Base-by-base conservation (phyloP, 2,113 vertebrate species). In the Probosciger aterrimus region DNA sequence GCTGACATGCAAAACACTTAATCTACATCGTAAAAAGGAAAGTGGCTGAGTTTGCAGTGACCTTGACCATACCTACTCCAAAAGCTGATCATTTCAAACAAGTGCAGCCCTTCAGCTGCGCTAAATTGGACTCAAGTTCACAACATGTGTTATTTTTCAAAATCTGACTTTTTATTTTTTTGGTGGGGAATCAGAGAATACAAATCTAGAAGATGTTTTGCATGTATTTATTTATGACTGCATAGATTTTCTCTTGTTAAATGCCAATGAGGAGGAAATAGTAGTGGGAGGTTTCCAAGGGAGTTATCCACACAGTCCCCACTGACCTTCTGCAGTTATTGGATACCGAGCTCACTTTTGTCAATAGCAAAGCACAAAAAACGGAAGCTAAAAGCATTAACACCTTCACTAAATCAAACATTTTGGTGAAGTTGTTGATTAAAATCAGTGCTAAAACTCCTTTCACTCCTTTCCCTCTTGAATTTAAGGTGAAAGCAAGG, bases 1-100 rank as follows among this genome's bases (percentile, higher is more conserved):
- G 64, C 90, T 92, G 88, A 91, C 69, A 94, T 97, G 95, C 81
- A 94, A 97, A 95, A 86, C 59, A 82, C 78, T 95, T 93, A 94
- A 96, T 97, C 94, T 97, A 60, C 94, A 97, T 96, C 9, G 0
- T 97, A 96, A 97, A 97, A 89, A 18, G 57, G 76, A 92, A 93
- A 94, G 69, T 82, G 41, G 81, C 78, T 93, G 60, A 83, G 82
- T 80, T 92, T 88, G 85, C 85, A 71, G 50, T 90, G 97, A 97
- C 96, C 96, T 97, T 97, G 90, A 93, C 69, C 39, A 52, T 71
- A 86, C 63, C 63, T 90, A 33, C 46, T 55, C 31, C 24, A 76
- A 86, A 93, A 90, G 74, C 1, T 71, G 63, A 77, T 90, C 2
- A 90, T 90, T 94, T 88, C 43, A 76, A 91, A 83, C 15, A 76